Conservation (phyloP, 23 tunicate genomes). For the Trididemnum nubilum region DNA sequence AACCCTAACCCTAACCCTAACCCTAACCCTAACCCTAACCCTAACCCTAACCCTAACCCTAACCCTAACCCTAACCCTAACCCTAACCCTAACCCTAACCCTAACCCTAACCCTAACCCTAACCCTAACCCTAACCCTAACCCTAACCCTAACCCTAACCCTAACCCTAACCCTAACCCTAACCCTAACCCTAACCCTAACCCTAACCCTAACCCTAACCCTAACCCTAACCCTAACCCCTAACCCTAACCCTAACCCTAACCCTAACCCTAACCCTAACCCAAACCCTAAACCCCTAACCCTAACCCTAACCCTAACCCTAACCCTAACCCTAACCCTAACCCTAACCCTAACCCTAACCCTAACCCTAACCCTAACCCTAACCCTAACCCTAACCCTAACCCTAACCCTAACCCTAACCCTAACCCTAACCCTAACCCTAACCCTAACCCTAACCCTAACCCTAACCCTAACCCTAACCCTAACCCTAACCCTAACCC, state of each 20-base stretch:
- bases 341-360: constrained; percentile 61
- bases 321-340: constrained; percentile 61
- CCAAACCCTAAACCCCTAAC: no score
- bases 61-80: no score
- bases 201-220: constrained; percentile 46
- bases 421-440: constrained; percentile 82
- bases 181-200: constrained; percentile 48
- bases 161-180: constrained; percentile 46
- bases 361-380: constrained; percentile 65
- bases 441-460: constrained; percentile 54
- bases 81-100: no score
- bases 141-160: no score
- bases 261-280: constrained; percentile 45
- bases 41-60: no score
- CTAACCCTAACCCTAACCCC: no score
- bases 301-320: constrained; percentile 46
- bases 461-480: constrained; percentile 67
- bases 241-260: constrained; percentile 60
- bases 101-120: no score
- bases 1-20: no score
- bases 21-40: no score
- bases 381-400: constrained; percentile 59
- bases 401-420: constrained; percentile 86
- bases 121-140: no score
- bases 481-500: constrained; percentile 70